A percentile compares a stretch with the other conserved stretches of the same genome.
phyloP scores from a whole-genome alignment of 1,140 invertebrate genomes.

The Sinella curviseta region DNA sequence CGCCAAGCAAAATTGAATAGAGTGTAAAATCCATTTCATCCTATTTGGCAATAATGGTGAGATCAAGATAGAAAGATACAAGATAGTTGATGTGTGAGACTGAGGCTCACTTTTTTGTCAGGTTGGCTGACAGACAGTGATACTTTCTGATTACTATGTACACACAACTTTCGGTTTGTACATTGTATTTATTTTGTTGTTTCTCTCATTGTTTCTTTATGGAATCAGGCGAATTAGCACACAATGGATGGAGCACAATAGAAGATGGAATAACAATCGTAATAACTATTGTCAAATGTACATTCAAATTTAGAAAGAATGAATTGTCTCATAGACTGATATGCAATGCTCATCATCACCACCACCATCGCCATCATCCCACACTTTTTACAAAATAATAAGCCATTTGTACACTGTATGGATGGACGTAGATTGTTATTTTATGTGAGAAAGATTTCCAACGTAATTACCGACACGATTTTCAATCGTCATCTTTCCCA shows the following conservation, averaged over 20 bases:
- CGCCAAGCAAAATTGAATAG: too few relatives aligned
- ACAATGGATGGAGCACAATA: constrained; percentile 16
- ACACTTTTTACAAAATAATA: not conserved
- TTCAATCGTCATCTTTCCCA: constrained; percentile 1
- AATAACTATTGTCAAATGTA: not conserved
- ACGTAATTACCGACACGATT: not conserved
- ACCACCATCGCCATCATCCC: too few relatives aligned
- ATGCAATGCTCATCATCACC: too few relatives aligned
- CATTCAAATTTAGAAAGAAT: not conserved
- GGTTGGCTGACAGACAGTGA: constrained; percentile 4
- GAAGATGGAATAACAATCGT: constrained; percentile 17
- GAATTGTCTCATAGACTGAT: not conserved
- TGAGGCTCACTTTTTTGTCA: not conserved
- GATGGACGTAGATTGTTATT: not conserved
- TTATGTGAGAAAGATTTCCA: not conserved
- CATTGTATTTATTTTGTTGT: constrained; percentile 1
- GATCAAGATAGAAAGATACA: not conserved
- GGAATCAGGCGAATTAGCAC: constrained; percentile 18
- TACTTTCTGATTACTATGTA: constrained; percentile 10
- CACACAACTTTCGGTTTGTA: constrained; percentile 11
- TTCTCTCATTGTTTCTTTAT: constrained; percentile 14
- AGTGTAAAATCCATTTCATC: not conserved
- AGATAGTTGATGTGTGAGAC: not conserved
- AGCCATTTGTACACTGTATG: not conserved
- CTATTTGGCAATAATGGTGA: not conserved